Percentiles rank a stretch among this genome's conserved stretches.
These are phyloP conservation scores for Lepus oiostolus DNA, from an alignment of 2,797 vertebrate genomes.

Conservation along the genomic window DNA sequence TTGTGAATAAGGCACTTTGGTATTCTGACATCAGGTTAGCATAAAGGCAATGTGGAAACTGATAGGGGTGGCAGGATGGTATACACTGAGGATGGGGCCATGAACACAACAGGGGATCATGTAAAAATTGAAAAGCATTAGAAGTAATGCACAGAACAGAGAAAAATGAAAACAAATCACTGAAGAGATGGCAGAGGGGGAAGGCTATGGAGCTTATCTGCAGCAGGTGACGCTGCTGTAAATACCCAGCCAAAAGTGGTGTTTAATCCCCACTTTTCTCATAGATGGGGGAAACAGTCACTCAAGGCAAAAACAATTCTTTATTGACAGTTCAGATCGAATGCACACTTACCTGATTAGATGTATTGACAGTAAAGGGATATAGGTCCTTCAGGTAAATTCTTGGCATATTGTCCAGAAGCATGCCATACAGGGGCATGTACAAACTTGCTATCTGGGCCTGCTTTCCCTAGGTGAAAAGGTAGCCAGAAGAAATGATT, in stretches of 20 bases:
- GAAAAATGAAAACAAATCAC: neutral
- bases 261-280: neutral
- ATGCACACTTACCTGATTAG: constrained; percentile 93
- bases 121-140: neutral
- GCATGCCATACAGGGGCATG: constrained; percentile 97
- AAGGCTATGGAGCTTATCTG: neutral
- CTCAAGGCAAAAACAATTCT: neutral
- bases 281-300: neutral
- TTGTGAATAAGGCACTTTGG: neutral
- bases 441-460: constrained; percentile 97
- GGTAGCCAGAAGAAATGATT: constrained; percentile 34
- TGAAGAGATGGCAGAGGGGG: neutral
- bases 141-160: neutral
- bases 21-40: neutral
- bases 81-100: neutral
- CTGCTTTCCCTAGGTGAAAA: constrained; percentile 93
- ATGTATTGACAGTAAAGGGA: constrained; percentile 95
- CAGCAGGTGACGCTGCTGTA: neutral
- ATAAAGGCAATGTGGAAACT: neutral
- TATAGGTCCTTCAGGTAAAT: constrained; percentile 98
- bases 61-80: too few species aligned
- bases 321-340: neutral
- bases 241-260: neutral
- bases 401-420: constrained; percentile 98
- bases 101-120: neutral